A percentile compares a stretch with the other conserved stretches of the same genome.
phyloP scores from a whole-genome alignment of 2,888 invertebrate genomes.

The Habroteleia sp. region DNA sequence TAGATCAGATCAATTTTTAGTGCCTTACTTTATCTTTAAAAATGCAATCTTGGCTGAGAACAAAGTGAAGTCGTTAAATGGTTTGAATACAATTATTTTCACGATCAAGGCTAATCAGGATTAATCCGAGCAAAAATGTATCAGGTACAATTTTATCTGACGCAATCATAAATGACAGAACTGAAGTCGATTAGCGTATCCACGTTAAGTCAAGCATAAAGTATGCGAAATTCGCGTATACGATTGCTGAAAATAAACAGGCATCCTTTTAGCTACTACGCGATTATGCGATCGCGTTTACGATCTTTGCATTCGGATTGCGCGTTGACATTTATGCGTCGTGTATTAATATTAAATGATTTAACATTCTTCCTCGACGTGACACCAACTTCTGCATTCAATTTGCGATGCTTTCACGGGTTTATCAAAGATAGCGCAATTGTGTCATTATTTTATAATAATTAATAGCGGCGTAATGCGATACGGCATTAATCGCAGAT shows the following conservation, averaged over 20 bases:
- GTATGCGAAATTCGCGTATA: slow-evolving; percentile 33
- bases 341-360: slow-evolving; percentile 35
- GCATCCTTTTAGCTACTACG: slow-evolving; percentile 31
- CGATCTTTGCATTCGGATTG: slow-evolving; percentile 35
- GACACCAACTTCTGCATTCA: slow-evolving; percentile 14
- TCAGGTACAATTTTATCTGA: slow-evolving; percentile 31
- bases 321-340: slow-evolving; percentile 41
- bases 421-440: slow-evolving; percentile 6
- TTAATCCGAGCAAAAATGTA: slow-evolving; percentile 32
- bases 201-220: slow-evolving; percentile 36
- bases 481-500: slow-evolving; percentile 17
- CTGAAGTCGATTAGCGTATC: slow-evolving; percentile 44
- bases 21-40: no score
- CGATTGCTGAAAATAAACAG: slow-evolving; percentile 39
- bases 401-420: slow-evolving; percentile 3
- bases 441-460: slow-evolving; percentile 21
- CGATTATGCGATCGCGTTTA: slow-evolving; percentile 29
- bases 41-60: slow-evolving; percentile 15
- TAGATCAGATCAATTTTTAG: no score
- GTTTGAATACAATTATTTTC: slow-evolving; percentile 34
- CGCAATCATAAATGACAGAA: slow-evolving; percentile 47
- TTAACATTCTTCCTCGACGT: slow-evolving; percentile 26
- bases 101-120: slow-evolving; percentile 52
- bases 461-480: slow-evolving; percentile 10
- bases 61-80: slow-evolving; percentile 16